phyloP scores from a whole-genome alignment of 1,140 invertebrate genomes.

The Anastrepha ludens region DNA sequence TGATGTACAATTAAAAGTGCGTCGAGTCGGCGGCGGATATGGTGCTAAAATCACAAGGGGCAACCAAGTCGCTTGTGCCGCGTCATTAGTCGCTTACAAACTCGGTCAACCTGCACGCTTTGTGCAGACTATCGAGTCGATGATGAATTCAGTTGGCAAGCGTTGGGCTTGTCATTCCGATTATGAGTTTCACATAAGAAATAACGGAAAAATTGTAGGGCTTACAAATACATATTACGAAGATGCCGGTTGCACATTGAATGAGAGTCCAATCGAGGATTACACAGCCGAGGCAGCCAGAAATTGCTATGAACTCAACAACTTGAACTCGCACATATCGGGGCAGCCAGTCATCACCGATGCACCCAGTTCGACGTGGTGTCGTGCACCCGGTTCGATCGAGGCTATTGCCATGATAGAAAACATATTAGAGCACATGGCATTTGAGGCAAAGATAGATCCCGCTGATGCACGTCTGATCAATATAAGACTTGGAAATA shows the following conservation, averaged over 20 bases:
- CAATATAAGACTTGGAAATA: conserved; percentile 77
- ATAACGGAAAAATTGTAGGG: conserved; percentile 81
- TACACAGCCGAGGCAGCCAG: conserved; percentile 73
- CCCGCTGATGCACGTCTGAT: conserved; percentile 80
- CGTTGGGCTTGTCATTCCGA: conserved; percentile 76
- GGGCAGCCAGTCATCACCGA: conserved; percentile 80
- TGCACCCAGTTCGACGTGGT: conserved; percentile 79
- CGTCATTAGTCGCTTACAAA: conserved; percentile 79
- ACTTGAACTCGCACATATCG: conserved; percentile 76
- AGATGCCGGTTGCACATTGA: conserved; percentile 79
- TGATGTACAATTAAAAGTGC: conserved; percentile 78
- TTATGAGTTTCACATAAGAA: conserved; percentile 79
- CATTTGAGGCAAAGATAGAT: conserved; percentile 80
- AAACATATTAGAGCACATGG: conserved; percentile 88
- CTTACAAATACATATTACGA: conserved; percentile 79
- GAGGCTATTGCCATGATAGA: conserved; percentile 83
- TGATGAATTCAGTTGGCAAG: conserved; percentile 81
- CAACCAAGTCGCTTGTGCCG: conserved; percentile 77
- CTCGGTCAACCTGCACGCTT: conserved; percentile 80
- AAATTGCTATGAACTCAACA: conserved; percentile 77
- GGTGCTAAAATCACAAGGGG: conserved; percentile 81
- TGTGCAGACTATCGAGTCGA: conserved; percentile 80
- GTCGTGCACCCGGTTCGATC: conserved; percentile 79
- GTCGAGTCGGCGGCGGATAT: conserved; percentile 83
- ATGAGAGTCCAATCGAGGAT: conserved; percentile 76